These are phyloP conservation scores for Drosophila kanapiae DNA, from an alignment of 1,140 invertebrate species.

Conservation along the genomic window DNA sequence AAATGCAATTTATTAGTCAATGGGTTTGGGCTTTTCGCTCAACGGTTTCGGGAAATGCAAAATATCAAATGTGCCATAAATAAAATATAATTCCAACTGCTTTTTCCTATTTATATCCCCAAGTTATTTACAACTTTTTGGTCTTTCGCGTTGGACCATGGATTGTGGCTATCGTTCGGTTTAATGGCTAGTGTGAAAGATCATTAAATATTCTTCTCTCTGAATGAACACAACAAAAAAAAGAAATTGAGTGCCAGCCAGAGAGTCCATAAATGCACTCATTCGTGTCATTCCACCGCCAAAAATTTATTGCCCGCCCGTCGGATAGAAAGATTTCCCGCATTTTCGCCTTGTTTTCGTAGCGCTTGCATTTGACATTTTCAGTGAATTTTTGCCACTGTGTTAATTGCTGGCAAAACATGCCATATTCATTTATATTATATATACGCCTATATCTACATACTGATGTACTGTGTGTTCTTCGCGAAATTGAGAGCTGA, in stretches of 20 bases:
- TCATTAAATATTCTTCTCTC: conserved; percentile 16
- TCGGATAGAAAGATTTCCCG: conserved; percentile 2
- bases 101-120: background rate
- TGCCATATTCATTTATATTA: conserved; percentile 31
- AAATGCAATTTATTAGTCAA: background rate
- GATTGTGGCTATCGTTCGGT: conserved; percentile 11
- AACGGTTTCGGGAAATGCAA: background rate
- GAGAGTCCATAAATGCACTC: conserved; percentile 34
- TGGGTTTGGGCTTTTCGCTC: background rate
- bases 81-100: background rate
- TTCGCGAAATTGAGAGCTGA: background rate
- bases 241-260: conserved; percentile 9
- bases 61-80: background rate
- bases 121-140: conserved; percentile 24
- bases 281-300: conserved; percentile 12
- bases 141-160: conserved; percentile 19
- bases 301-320: conserved; percentile 21
- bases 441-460: conserved; percentile 9
- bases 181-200: conserved; percentile 26
- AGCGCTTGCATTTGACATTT: conserved; percentile 39
- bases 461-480: background rate
- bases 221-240: conserved; percentile 18
- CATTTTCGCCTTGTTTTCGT: conserved; percentile 23
- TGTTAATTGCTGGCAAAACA: conserved; percentile 42
- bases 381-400: conserved; percentile 36